Base-by-base conservation (phyloP, 2,113 vertebrate species). In the Rhegmatorhina hoffmannsi region DNA sequence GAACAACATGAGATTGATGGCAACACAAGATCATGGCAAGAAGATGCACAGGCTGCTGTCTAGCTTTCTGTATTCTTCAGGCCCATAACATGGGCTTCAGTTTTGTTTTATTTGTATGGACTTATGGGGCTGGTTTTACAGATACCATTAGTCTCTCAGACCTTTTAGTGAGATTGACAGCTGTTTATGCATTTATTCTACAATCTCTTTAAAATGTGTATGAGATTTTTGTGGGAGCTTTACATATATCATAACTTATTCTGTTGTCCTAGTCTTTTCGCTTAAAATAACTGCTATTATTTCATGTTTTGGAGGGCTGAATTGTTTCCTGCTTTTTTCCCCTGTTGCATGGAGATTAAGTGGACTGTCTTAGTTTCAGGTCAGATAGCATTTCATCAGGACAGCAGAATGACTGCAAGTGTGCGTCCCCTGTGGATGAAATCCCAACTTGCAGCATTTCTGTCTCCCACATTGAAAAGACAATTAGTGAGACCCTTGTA, bases 401-500 rank as follows among this genome's bases (percentile, higher is more conserved):
- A 75, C 18, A 76, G 70, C 4, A 4, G 60, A 58, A 62, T 78
- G 86, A 93, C 88, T 60, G 70, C 36, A 58, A 47, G 76, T 17
- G 26, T 69, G 86, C 47, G 16, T 88, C 58, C 77, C 64, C 72
- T 2, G 6, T 36, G 10, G 73, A 91, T 93, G 62, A 94, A 85
- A 79, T 89, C 85, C 74, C 46, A 67, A 66, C 38, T 17, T 31
- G 74, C 72, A 81, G 82, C 89, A 47, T 77, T 83, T 79, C 64
- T 53, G 56, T 90, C 55, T 85, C 68, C 89, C 92, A 92, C 85
- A 89, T 89, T 70, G 58, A 79, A 70, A 84, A 92, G 84, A 89
- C 15, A 31, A 76, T 91, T 93, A 85, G 90, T 9, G 40, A 79
- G 76, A 15, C 10, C 93, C 85, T 84, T 77, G 53, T 38, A 67